These are phyloP conservation scores for Scaptomyza reducta DNA, from an alignment of 2,888 invertebrate genomes.

Conservation along the genomic window DNA sequence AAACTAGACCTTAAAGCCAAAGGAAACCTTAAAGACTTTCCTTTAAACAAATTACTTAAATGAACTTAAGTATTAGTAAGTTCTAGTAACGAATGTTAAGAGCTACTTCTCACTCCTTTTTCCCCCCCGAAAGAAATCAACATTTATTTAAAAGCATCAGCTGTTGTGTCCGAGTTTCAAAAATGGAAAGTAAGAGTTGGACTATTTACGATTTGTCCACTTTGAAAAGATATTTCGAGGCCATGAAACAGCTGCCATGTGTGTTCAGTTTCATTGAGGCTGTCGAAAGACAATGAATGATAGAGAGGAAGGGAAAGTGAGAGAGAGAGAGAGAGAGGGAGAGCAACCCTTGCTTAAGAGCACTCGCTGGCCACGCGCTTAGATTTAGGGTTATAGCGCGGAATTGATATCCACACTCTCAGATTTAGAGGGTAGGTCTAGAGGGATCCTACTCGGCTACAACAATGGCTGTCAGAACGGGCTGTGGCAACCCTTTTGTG, in stretches of 20 bases:
- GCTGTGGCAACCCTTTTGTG: constrained; percentile 1
- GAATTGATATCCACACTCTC: constrained; percentile 6
- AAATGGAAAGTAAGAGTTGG: constrained; percentile 6
- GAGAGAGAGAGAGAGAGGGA: not conserved
- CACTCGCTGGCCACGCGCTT: constrained; percentile 67
- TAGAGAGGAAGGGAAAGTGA: not conserved
- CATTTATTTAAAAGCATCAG: constrained; percentile 53
- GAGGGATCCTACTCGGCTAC: constrained; percentile 19
- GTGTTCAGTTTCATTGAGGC: constrained; percentile 70
- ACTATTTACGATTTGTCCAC: constrained; percentile 82
- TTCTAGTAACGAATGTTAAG: too few relatives aligned
- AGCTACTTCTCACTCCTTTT: too few relatives aligned
- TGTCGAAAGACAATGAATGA: constrained; percentile 37
- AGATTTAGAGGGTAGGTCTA: constrained; percentile 8
- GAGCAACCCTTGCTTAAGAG: not conserved
- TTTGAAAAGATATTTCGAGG: constrained; percentile 29
- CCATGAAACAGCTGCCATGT: constrained; percentile 72
- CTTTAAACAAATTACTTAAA: too few relatives aligned
- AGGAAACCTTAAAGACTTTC: too few relatives aligned
- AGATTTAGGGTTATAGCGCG: constrained; percentile 20
- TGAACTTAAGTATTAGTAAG: too few relatives aligned
- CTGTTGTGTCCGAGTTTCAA: constrained; percentile 62
- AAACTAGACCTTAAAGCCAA: too few relatives aligned
- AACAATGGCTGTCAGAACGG: constrained; percentile 60
- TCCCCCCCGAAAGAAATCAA: too few relatives aligned